These are phyloP conservation scores for Thamnophis sirtalis DNA, from an alignment of 2,113 vertebrate species.

Conservation along the genomic window DNA sequence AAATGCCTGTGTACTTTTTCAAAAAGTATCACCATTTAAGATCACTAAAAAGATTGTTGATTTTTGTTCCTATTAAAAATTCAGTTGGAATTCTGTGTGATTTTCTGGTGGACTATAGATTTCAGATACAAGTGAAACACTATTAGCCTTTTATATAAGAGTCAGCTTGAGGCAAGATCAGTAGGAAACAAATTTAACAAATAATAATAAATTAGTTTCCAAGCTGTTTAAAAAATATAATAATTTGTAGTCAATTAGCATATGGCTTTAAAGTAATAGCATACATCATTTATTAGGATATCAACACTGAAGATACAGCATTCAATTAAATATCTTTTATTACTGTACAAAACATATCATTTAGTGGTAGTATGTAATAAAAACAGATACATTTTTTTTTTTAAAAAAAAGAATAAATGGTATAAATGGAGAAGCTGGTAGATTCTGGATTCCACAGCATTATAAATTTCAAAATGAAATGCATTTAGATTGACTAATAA, in stretches of 20 bases:
- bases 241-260: background rate
- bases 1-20: background rate
- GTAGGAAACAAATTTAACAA: no score
- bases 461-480: background rate
- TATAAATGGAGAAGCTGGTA: background rate
- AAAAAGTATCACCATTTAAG: background rate
- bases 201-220: background rate
- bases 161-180: no score
- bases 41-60: background rate
- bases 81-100: background rate
- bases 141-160: background rate
- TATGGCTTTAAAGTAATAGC: background rate
- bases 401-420: background rate
- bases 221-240: background rate
- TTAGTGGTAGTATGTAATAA: background rate
- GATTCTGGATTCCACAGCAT: no score
- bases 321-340: background rate
- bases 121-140: background rate
- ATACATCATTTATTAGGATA: background rate
- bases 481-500: background rate
- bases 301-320: background rate
- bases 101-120: background rate
- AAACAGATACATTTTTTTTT: background rate
- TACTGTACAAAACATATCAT: background rate
- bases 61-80: background rate